Evolutionary conservation across 2,888 invertebrate genomes (phyloP).

Genomic region (Salticus scenicus): DNA sequence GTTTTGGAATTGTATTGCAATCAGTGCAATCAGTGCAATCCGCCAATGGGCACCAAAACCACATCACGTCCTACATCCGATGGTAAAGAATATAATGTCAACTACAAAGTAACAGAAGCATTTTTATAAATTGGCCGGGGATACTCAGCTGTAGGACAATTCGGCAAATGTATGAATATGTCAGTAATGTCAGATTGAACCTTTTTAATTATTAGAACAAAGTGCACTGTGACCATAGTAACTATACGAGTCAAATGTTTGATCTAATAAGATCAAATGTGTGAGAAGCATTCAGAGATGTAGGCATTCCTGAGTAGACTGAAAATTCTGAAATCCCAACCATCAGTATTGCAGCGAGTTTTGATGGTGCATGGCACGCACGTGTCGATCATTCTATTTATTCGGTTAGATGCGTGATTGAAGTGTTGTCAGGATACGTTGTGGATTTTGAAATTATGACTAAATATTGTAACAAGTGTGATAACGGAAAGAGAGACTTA

Average conservation of each 20-base stretch:
- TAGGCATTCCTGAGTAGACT: neutral
- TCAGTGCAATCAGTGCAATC: neutral
- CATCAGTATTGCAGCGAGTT: constrained; percentile 1
- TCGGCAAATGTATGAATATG: neutral
- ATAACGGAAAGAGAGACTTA: neutral
- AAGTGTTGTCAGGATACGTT: constrained; percentile 20
- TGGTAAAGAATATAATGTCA: neutral
- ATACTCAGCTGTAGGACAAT: constrained; percentile 9
- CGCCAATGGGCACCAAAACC: neutral
- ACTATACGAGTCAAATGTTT: neutral
- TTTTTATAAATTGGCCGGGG: constrained; percentile 9
- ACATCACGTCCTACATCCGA: neutral
- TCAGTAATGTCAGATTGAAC: constrained; percentile 2
- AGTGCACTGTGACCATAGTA: neutral
- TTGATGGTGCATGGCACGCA: constrained; percentile 19
- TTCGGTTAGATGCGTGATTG: constrained; percentile 12
- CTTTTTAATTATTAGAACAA: neutral
- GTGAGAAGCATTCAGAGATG: neutral
- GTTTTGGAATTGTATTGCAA: neutral
- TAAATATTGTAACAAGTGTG: constrained; percentile 18
- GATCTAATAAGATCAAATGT: neutral
- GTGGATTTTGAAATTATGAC: constrained; percentile 7
- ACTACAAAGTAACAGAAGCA: neutral
- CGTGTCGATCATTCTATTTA: neutral
- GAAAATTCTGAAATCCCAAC: neutral